These are phyloP conservation scores for Xylocopa sonorina DNA, from an alignment of 1,140 invertebrate species.

Conservation along the genomic window DNA sequence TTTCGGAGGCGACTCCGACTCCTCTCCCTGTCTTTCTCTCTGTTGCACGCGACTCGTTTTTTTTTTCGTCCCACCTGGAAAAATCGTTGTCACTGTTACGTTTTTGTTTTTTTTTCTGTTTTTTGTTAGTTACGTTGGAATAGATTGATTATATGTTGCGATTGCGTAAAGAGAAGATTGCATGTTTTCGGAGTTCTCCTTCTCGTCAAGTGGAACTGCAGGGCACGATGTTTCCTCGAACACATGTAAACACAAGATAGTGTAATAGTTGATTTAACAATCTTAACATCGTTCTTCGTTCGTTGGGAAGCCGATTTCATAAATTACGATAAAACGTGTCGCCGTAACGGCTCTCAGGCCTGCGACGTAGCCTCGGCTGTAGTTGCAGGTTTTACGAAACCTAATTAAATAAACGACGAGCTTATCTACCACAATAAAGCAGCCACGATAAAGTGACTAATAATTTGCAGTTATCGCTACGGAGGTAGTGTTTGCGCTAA, in stretches of 20 bases:
- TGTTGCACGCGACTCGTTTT: conserved; percentile 1
- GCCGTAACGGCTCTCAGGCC: background rate
- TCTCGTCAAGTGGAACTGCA: too few species aligned
- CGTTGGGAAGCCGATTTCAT: background rate
- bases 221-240: too few species aligned
- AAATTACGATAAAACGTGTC: conserved; percentile 26
- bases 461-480: conserved; percentile 43
- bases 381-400: conserved; percentile 30
- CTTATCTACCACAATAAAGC: conserved; percentile 44
- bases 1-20: conserved; percentile 48
- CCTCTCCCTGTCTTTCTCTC: too few species aligned
- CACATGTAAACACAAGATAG: too few species aligned
- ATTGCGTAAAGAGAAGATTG: too few species aligned
- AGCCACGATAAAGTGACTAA: conserved; percentile 30
- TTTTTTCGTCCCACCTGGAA: background rate
- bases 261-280: too few species aligned
- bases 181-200: too few species aligned
- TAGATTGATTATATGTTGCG: too few species aligned
- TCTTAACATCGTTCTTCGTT: background rate
- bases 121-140: background rate
- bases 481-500: conserved; percentile 25
- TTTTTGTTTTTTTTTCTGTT: background rate
- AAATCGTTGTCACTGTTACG: background rate
- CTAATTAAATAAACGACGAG: conserved; percentile 34
- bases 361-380: background rate